phyloP scores from a whole-genome alignment of 1,140 invertebrate species.

The Drosophila lacteicornis region DNA sequence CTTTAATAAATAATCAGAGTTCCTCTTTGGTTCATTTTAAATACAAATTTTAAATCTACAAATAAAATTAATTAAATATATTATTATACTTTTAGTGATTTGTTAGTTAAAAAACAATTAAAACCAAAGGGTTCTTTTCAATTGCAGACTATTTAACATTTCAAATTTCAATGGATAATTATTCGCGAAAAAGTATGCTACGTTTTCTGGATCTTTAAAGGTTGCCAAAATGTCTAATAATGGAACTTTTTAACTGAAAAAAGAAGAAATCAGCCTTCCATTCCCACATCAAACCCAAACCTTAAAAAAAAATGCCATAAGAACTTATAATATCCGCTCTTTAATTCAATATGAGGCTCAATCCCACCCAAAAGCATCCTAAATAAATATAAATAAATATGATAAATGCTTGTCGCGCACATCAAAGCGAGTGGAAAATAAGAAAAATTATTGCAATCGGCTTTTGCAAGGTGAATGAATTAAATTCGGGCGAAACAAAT shows the following conservation, averaged over 20 bases:
- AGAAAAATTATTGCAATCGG: conserved; percentile 39
- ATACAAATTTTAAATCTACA: no score
- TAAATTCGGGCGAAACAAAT: conserved; percentile 36
- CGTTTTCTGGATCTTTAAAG: background rate
- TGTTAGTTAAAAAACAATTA: no score
- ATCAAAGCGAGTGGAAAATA: conserved; percentile 28
- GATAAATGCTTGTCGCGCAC: conserved; percentile 21
- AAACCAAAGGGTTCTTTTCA: no score
- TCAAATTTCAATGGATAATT: no score
- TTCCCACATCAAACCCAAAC: no score
- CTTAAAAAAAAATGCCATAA: background rate
- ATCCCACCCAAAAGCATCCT: conserved; percentile 19
- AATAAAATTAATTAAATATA: no score
- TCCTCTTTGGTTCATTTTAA: no score
- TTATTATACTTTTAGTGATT: no score
- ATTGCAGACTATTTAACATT: no score
- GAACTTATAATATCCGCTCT: background rate
- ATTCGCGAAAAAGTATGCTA: background rate
- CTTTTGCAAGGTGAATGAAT: conserved; percentile 38
- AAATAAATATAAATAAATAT: conserved; percentile 53
- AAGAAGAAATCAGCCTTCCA: no score
- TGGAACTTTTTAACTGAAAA: background rate
- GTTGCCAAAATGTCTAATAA: background rate
- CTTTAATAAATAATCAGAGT: background rate
- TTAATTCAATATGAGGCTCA: background rate